Conservation (phyloP, 1,140 invertebrate species). For the Drosophila melanica region DNA sequence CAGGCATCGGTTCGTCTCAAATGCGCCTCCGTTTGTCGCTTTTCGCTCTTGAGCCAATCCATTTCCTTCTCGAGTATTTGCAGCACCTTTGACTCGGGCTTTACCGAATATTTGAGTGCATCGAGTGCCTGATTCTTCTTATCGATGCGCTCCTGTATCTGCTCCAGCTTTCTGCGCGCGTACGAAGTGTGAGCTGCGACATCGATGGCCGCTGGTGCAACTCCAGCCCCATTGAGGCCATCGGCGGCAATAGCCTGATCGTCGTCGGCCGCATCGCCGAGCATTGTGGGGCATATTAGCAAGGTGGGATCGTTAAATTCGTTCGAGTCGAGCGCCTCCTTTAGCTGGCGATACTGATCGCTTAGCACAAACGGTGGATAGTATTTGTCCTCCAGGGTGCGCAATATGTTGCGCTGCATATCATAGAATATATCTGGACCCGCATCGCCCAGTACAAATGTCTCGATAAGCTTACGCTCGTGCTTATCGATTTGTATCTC, state of each 20-base stretch:
- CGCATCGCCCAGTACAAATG: constrained; percentile 91
- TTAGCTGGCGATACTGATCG: constrained; percentile 91
- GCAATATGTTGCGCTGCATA: constrained; percentile 91
- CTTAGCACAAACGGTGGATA: constrained; percentile 95
- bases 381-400: constrained; percentile 93
- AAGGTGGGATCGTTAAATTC: constrained; percentile 85
- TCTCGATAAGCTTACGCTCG: constrained; percentile 91
- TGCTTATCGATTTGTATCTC: constrained; percentile 87
- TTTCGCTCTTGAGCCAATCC: constrained; percentile 91
- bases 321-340: constrained; percentile 89
- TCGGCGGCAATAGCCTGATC: constrained; percentile 60
- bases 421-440: constrained; percentile 95
- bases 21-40: constrained; percentile 91
- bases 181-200: constrained; percentile 93
- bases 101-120: constrained; percentile 89
- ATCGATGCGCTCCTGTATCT: constrained; percentile 90
- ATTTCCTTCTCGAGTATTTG: constrained; percentile 92
- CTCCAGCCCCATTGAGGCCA: constrained; percentile 51
- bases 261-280: constrained; percentile 71
- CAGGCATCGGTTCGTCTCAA: constrained; percentile 93
- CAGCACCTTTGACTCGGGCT: constrained; percentile 91
- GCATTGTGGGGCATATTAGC: constrained; percentile 55
- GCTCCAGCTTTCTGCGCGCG: constrained; percentile 91
- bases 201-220: constrained; percentile 85
- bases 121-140: constrained; percentile 92